Percentiles rank a stretch among this genome's conserved stretches.
Evolutionary conservation across 92 coral and sea anemone species (phyloP).

Genomic region (Siderastrea siderea): DNA sequence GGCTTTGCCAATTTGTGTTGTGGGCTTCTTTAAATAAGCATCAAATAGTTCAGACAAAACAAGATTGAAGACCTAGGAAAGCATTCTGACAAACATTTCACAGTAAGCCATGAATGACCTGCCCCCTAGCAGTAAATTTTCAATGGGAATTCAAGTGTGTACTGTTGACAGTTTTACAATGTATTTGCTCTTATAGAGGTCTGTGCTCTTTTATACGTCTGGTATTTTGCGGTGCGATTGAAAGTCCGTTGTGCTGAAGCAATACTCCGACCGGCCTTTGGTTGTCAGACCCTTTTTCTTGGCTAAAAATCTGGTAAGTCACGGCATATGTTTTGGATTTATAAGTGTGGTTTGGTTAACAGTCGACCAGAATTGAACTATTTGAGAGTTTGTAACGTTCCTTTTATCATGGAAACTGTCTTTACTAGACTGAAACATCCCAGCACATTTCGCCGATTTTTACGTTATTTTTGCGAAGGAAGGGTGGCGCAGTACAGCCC

Average conservation of each 20-base stretch:
- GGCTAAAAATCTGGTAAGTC: conserved; percentile 10
- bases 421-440: background rate
- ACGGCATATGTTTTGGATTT: background rate
- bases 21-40: background rate
- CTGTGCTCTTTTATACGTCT: background rate
- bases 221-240: background rate
- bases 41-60: background rate
- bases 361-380: background rate
- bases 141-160: conserved; percentile 7
- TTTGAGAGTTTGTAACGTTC: background rate
- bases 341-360: background rate
- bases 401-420: background rate
- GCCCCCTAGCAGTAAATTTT: conserved; percentile 20
- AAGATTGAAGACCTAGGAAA: background rate
- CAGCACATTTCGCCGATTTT: background rate
- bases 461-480: background rate
- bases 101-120: background rate
- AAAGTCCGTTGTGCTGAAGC: background rate
- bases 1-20: background rate
- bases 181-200: background rate
- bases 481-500: background rate
- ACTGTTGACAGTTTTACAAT: background rate
- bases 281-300: background rate
- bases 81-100: background rate
- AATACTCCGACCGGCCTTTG: background rate